These are phyloP conservation scores for Notodonta ziczac DNA, from an alignment of 2,888 invertebrate species.

Conservation along the genomic window DNA sequence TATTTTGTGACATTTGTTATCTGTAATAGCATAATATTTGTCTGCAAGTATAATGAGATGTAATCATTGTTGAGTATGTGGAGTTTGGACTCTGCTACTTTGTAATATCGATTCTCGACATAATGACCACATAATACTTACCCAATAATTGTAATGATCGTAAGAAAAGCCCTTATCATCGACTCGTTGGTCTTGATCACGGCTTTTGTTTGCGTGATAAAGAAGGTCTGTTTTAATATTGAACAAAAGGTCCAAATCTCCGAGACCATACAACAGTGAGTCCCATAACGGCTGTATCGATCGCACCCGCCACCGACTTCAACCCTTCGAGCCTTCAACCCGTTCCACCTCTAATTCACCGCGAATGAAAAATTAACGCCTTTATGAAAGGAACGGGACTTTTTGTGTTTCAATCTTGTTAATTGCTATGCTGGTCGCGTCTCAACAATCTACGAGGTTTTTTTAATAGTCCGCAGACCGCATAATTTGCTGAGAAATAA, in stretches of 20 bases:
- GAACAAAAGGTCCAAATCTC: neutral
- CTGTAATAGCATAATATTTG: no score
- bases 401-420: slow-evolving; percentile 51
- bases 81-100: no score
- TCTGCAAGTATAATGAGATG: no score
- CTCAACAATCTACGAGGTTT: slow-evolving; percentile 37
- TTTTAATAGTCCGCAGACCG: slow-evolving; percentile 41
- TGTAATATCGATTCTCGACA: no score
- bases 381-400: slow-evolving; percentile 41
- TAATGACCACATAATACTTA: no score
- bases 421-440: slow-evolving; percentile 48
- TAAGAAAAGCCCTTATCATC: no score
- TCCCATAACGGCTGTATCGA: slow-evolving; percentile 34
- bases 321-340: slow-evolving; percentile 34
- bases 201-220: neutral
- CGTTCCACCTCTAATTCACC: slow-evolving; percentile 46
- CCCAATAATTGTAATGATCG: no score
- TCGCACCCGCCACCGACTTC: slow-evolving; percentile 29
- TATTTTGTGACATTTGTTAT: neutral
- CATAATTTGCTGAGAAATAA: slow-evolving; percentile 45
- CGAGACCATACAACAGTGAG: slow-evolving; percentile 22
- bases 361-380: slow-evolving; percentile 54
- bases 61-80: no score
- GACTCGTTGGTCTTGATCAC: no score
- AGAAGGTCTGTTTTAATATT: neutral